Conservation (phyloP, 2,113 vertebrate species). For the Burhinus bistriatus region DNA sequence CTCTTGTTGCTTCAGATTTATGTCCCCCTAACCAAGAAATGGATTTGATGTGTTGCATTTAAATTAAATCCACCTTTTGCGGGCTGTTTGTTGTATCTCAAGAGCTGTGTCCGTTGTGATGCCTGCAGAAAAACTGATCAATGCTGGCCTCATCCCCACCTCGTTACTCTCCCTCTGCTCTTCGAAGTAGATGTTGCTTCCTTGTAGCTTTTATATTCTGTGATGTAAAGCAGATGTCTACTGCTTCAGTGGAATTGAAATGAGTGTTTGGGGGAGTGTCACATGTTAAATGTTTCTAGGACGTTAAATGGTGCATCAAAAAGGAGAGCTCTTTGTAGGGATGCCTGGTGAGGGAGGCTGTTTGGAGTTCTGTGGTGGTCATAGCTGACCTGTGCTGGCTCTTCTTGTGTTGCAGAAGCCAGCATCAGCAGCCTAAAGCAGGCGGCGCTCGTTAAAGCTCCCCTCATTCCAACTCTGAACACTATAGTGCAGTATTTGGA, state of each 20-base stretch:
- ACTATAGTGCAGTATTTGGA: conserved; percentile 93
- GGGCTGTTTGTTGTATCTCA: background rate
- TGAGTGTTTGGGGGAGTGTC: rapidly evolving
- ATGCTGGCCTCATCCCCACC: rapidly evolving
- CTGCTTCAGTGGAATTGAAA: background rate
- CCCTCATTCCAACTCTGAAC: conserved; percentile 87
- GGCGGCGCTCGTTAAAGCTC: conserved; percentile 90
- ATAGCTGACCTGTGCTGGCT: background rate
- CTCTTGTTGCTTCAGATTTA: background rate
- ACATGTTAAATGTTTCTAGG: rapidly evolving
- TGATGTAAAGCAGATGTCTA: too few species aligned
- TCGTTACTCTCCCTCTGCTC: background rate
- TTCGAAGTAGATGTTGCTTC: background rate
- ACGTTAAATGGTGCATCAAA: background rate
- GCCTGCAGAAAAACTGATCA: rapidly evolving
- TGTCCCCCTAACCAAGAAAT: too few species aligned
- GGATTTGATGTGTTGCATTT: rapidly evolving
- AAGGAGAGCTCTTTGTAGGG: background rate
- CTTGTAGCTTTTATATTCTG: background rate
- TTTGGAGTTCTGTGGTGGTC: background rate
- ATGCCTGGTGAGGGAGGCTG: background rate
- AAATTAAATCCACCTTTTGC: rapidly evolving
- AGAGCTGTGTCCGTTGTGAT: background rate
- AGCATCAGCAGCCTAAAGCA: conserved; percentile 95
- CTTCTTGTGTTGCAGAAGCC: conserved; percentile 78